A percentile compares a stretch with the other conserved stretches of the same genome.
phyloP scores from a whole-genome alignment of 2,888 invertebrate species.

The Graphium colonna region DNA sequence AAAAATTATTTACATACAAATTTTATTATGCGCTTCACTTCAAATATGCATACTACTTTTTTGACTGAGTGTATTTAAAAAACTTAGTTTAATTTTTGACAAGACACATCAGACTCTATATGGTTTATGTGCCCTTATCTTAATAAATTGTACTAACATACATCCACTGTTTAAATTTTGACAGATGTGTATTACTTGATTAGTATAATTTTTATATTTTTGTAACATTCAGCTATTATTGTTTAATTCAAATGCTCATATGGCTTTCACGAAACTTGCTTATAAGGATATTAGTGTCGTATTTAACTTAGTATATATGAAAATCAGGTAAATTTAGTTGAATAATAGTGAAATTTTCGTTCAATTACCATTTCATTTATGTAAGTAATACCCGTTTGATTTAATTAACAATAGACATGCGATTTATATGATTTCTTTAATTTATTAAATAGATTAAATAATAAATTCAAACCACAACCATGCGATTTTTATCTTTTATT shows the following conservation, averaged over 20 bases:
- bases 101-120: too few species aligned
- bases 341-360: too few species aligned
- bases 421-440: neutral
- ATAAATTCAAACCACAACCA: slow-evolving; percentile 10
- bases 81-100: too few species aligned
- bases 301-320: too few species aligned
- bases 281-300: neutral
- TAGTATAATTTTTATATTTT: slow-evolving; percentile 1
- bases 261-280: neutral
- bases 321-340: too few species aligned
- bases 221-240: neutral
- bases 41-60: neutral
- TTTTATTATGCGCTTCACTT: neutral
- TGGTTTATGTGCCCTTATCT: too few species aligned
- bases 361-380: neutral
- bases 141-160: too few species aligned
- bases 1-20: slow-evolving; percentile 3
- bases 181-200: neutral
- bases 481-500: neutral
- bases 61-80: neutral
- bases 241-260: neutral
- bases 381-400: neutral
- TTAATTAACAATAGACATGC: neutral
- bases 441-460: neutral
- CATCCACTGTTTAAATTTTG: too few species aligned